Base-by-base conservation (phyloP, 2,797 vertebrate genomes). In the Loriculus beryllinus region DNA sequence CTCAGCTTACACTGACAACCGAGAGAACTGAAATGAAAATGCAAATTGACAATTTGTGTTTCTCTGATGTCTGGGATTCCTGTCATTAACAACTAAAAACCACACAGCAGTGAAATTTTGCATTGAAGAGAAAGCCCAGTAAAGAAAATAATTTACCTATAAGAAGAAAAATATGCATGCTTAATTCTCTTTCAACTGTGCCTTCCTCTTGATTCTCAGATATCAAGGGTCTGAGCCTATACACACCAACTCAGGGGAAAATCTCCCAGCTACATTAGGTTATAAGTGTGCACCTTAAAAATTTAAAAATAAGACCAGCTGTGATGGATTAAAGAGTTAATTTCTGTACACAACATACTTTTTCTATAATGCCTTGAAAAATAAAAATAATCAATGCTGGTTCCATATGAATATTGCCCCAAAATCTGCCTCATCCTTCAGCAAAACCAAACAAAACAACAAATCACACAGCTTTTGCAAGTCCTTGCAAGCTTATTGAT, bases 21-120 rank as follows among this genome's bases (percentile, higher is more conserved):
- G 62, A 86, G 52, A 64, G 54, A 80, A 86, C 92, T 85, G 88
- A 93, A 89, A 82, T 77, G 28, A 82, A 95, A 97, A 94, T 68
- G 92, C 8, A 82, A 67, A 94, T 45, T 62, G 75, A 80, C 47
- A 82, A 52, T 70, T 74, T 5, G 26, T n/a, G 70, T 95, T 96
- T 95, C 88, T 72, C 91, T 90, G 72, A 83, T 67, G 11, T 52
- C 65, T 92, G 91, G 29, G 5, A 40, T 74, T 96, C 68, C 75
- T 93, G 83, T 88, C 70, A 92, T 77, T 76, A 86, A 67, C 64
- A 91, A 92, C n/a, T 59, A 47, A 92, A 95, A 94, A 33, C 64
- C 45, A 76, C 15, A 60, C 29, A 74, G 70, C 90, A 92, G 25
- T 57, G 17, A 86, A 92, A 95, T 94, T 88, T n/a, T 82, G 65